These are phyloP conservation scores for Antennarius maculatus DNA, from an alignment of 2,797 vertebrate species.

Conservation along the genomic window DNA sequence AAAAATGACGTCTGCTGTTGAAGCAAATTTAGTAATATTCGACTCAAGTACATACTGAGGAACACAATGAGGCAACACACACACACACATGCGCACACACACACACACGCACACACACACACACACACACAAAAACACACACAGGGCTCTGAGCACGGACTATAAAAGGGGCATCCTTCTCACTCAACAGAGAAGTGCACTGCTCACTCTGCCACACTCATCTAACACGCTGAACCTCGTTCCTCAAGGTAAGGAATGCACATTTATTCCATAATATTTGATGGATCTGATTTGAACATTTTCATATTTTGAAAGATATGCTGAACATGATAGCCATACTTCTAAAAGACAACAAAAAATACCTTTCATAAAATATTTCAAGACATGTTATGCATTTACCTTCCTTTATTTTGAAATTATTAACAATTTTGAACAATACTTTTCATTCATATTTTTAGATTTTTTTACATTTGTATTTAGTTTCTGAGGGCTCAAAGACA, in stretches of 20 bases:
- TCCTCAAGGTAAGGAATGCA: conserved; percentile 71
- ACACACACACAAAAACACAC: conserved; percentile 43
- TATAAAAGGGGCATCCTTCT: conserved; percentile 79
- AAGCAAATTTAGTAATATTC: conserved; percentile 28
- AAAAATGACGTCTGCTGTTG: conserved; percentile 33
- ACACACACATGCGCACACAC: conserved; percentile 33
- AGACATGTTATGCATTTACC: not conserved
- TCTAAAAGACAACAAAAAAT: too few species aligned
- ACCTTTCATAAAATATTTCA: not conserved
- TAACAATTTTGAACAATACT: not conserved
- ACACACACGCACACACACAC: conserved; percentile 26
- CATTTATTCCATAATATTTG: not conserved
- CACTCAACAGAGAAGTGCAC: conserved; percentile 71
- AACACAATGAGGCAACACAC: conserved; percentile 31
- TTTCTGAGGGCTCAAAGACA: too few species aligned
- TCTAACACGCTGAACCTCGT: conserved; percentile 46
- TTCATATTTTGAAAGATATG: too few species aligned
- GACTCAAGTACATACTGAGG: conserved; percentile 31
- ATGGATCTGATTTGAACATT: not conserved
- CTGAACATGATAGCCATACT: too few species aligned
- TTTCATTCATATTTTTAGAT: too few species aligned
- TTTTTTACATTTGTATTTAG: too few species aligned
- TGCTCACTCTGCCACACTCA: conserved; percentile 63
- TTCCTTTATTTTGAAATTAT: not conserved
- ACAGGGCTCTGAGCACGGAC: conserved; percentile 64